A percentile compares a stretch with the other conserved stretches of the same genome.
Conservation (phyloP, 1,140 invertebrate genomes). For the Trichonephila inaurata region DNA sequence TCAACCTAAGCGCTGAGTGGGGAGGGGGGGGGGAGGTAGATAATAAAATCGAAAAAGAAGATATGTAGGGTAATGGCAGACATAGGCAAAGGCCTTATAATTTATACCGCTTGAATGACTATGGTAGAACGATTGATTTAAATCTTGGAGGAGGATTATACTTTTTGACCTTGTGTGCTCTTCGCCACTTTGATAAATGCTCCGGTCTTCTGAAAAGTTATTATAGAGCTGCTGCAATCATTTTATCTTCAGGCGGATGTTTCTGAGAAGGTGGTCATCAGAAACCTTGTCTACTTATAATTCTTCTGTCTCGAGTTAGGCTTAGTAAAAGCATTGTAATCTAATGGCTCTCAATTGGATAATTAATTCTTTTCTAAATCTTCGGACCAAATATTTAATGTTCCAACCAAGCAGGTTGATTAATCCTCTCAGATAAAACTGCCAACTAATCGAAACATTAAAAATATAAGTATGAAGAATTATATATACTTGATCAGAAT, state of each 20-base stretch:
- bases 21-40: too few species aligned
- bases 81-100: background rate
- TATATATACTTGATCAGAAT: background rate
- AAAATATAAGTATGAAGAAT: background rate
- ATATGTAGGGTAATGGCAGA: constrained; percentile 10
- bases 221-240: background rate
- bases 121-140: background rate
- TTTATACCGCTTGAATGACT: background rate
- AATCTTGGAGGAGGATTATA: constrained; percentile 20
- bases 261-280: background rate
- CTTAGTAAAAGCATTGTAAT: background rate
- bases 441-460: background rate
- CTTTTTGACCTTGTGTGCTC: background rate
- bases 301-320: background rate
- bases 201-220: background rate
- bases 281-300: background rate
- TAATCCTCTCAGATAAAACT: background rate
- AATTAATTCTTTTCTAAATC: background rate
- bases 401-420: background rate
- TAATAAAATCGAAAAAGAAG: background rate
- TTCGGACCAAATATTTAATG: background rate
- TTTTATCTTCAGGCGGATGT: constrained; percentile 9
- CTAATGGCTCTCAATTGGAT: background rate
- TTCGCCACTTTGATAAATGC: background rate
- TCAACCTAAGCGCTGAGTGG: background rate